Evolutionary conservation across 2,888 invertebrate species (phyloP).

Genomic region (Calliopum simillimum): DNA sequence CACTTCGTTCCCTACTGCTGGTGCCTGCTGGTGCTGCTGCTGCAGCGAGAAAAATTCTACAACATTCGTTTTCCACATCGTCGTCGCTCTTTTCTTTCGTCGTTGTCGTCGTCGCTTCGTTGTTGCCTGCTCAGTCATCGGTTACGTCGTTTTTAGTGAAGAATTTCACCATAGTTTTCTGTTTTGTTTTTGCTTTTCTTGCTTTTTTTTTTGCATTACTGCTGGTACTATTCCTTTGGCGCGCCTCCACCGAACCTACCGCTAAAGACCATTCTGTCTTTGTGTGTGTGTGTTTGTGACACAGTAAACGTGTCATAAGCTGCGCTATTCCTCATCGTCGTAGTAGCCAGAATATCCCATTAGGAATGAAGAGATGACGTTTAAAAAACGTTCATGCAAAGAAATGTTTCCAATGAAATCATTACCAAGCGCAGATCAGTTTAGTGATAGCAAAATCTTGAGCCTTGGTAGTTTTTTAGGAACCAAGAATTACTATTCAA

Average conservation of each 20-base stretch:
- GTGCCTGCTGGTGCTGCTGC: not conserved
- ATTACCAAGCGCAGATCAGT: too few relatives aligned
- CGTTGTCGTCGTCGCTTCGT: conserved; percentile 2
- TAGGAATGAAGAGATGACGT: not conserved
- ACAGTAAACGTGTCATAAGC: too few relatives aligned
- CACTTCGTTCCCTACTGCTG: conserved; percentile 15
- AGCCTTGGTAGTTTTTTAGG: too few relatives aligned
- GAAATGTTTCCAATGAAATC: not conserved
- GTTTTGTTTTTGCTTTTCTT: conserved; percentile 1
- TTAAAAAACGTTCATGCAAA: not conserved
- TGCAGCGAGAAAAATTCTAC: conserved; percentile 18
- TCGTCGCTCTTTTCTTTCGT: not conserved
- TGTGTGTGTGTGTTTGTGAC: not conserved
- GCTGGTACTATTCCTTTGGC: not conserved
- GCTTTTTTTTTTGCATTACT: not conserved
- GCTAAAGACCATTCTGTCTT: not conserved
- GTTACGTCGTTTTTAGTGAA: conserved; percentile 1
- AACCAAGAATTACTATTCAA: too few relatives aligned
- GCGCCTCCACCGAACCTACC: not conserved
- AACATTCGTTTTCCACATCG: conserved; percentile 10
- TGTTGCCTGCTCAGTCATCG: conserved; percentile 7
- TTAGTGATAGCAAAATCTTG: too few relatives aligned
- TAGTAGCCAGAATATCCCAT: not conserved
- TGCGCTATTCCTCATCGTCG: not conserved
- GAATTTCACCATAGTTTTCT: conserved; percentile 9